phyloP scores from a whole-genome alignment of 2,113 vertebrate genomes.

The Natator depressus region DNA sequence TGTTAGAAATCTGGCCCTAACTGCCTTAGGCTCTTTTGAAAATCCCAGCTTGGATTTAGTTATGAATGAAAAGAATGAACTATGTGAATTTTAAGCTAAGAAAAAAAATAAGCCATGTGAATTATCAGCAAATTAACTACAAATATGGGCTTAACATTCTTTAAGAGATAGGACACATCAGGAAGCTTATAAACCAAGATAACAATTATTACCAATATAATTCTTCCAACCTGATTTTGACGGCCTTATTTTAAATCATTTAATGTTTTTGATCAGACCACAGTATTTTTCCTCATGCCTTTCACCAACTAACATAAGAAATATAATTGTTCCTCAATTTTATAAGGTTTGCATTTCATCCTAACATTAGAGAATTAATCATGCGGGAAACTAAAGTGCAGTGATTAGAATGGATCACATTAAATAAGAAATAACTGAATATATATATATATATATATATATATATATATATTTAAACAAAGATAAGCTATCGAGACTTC shows the following conservation, averaged over 20 bases:
- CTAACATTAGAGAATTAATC: slow-evolving; percentile 72
- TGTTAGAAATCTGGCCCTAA: slow-evolving; percentile 67
- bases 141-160: slow-evolving; percentile 76
- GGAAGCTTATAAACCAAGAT: slow-evolving; percentile 69
- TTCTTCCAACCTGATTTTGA: slow-evolving; percentile 72
- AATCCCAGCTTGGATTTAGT: slow-evolving; percentile 65
- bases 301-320: slow-evolving; percentile 61
- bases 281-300: slow-evolving; percentile 32
- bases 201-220: slow-evolving; percentile 76
- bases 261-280: slow-evolving; percentile 68
- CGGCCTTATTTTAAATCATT: slow-evolving; percentile 71
- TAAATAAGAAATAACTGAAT: slow-evolving; percentile 41
- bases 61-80: slow-evolving; percentile 65
- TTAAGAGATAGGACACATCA: slow-evolving; percentile 70
- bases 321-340: slow-evolving; percentile 71
- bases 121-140: slow-evolving; percentile 78
- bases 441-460: neutral
- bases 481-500: slow-evolving; percentile 38
- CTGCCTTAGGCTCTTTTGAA: slow-evolving; percentile 70
- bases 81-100: slow-evolving; percentile 57
- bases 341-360: slow-evolving; percentile 70
- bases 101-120: slow-evolving; percentile 68
- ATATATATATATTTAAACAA: slow-evolving; percentile 17
- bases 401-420: slow-evolving; percentile 67
- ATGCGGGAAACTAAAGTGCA: slow-evolving; percentile 60